Conservation (phyloP, 2,113 vertebrate genomes). For the Phrynocephalus versicolor region DNA sequence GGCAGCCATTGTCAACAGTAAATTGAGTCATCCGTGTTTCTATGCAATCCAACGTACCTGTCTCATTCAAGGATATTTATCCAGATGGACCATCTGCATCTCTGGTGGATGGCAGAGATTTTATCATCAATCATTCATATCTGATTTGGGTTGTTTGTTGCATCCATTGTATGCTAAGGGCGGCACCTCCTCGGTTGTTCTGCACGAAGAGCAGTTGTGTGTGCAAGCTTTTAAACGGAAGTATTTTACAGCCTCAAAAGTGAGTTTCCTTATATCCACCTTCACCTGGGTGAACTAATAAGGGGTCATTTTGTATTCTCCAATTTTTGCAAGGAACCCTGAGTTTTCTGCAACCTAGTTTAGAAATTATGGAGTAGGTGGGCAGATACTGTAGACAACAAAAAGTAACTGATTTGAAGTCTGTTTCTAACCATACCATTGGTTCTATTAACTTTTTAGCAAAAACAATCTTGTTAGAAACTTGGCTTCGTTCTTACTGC, state of each 20-base stretch:
- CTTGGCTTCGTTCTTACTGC: background rate
- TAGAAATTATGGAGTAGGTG: background rate
- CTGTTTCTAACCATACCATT: background rate
- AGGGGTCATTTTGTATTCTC: background rate
- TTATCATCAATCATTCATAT: background rate
- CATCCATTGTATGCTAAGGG: background rate
- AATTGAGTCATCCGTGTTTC: background rate
- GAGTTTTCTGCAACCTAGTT: background rate
- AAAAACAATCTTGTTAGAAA: background rate
- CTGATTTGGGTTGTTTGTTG: background rate
- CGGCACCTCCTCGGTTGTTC: background rate
- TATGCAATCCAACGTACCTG: background rate
- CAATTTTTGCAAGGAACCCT: background rate
- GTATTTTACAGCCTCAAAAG: background rate
- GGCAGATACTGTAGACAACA: background rate
- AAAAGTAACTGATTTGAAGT: background rate
- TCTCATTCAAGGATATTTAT: rapidly evolving
- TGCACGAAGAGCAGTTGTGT: background rate
- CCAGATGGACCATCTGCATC: background rate
- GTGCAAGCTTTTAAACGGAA: background rate
- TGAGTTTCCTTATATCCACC: too few relatives aligned
- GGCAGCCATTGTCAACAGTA: background rate
- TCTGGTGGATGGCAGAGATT: background rate
- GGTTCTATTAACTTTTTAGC: background rate
- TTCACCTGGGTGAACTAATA: background rate